Conservation (phyloP, 2,797 vertebrate genomes). For the Pipistrellus pygmaeus region DNA sequence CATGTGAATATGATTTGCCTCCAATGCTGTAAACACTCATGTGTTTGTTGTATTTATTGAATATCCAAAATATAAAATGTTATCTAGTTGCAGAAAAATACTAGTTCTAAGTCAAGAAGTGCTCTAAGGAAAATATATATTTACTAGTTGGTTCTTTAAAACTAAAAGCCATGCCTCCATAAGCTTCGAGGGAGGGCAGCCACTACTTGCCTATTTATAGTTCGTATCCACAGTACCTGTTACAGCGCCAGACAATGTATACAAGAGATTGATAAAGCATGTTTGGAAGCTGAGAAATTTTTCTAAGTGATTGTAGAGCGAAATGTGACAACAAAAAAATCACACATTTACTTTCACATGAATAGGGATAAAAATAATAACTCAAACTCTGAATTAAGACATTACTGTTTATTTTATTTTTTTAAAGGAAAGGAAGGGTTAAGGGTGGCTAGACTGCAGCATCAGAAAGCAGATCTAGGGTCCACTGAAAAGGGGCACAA, state of each 20-base stretch:
- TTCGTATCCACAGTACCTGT: neutral
- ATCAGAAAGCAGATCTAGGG: neutral
- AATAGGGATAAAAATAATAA: neutral
- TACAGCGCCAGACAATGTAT: neutral
- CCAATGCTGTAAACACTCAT: neutral
- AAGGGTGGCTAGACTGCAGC: neutral
- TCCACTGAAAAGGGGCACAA: neutral
- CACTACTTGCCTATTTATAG: neutral
- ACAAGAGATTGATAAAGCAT: neutral
- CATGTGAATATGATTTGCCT: neutral
- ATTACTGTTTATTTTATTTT: neutral
- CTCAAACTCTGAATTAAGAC: neutral
- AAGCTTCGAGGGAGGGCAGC: neutral
- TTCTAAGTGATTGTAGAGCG: neutral
- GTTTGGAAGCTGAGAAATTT: neutral
- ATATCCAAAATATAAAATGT: neutral
- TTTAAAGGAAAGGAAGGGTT: neutral
- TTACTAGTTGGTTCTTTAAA: neutral
- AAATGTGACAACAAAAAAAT: conserved; percentile 13
- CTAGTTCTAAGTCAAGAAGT: neutral
- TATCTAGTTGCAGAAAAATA: neutral
- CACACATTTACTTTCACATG: neutral
- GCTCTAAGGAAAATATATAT: neutral
- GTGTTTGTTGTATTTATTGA: neutral
- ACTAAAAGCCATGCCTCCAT: neutral